Base-by-base conservation (phyloP, 1,140 invertebrate genomes). In the Pissodes strobi region DNA sequence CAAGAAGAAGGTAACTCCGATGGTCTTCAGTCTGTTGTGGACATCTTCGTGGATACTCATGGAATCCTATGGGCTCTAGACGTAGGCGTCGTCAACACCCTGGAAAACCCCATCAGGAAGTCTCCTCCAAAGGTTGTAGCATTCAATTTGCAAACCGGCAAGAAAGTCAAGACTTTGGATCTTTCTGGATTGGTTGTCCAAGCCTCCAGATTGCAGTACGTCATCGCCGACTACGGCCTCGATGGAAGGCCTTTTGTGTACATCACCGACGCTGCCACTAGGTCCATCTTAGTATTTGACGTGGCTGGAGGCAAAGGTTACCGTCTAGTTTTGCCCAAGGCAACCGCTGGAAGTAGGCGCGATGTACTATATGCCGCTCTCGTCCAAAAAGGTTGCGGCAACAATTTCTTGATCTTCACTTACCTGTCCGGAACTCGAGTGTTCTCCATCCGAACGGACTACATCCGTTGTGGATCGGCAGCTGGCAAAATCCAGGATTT, bases 271-370 rank as follows among this genome's bases (percentile, higher is more conserved):
- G 86, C 86, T 1, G 84, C 83, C 0, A 80, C 82, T 10, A 75
- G 84, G 13, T 82, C 86, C 0, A 84, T 88, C 19, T 75, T 88
- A 8, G 86, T 88, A 0, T 87, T 83, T 62, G 86, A 88, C 67
- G 80, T 87, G 1, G 79, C 79, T 17, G 80, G 79, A 1, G 79
- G 79, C 67, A 80, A 78, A 10, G 85, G 86, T 4, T 86, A 83
- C 58, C 77, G 85, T 23, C 81, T 87, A 0, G 78, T 85, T 1
- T 69, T 87, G 2, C 86, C 86, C 0, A 80, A 82, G 57, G 80
- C 78, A 0, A 79, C 85, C 0, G 75, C 78, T 0, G 60, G 71
- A 0, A 74, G 76, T 18, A 74, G 73, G 6, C 75, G 80, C 1
- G 86, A 88, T 70, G 84, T 86, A 1, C 78, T 88, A 0, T 87